phyloP scores from a whole-genome alignment of 1,140 invertebrate genomes.

The Aphaenogaster rudis region DNA sequence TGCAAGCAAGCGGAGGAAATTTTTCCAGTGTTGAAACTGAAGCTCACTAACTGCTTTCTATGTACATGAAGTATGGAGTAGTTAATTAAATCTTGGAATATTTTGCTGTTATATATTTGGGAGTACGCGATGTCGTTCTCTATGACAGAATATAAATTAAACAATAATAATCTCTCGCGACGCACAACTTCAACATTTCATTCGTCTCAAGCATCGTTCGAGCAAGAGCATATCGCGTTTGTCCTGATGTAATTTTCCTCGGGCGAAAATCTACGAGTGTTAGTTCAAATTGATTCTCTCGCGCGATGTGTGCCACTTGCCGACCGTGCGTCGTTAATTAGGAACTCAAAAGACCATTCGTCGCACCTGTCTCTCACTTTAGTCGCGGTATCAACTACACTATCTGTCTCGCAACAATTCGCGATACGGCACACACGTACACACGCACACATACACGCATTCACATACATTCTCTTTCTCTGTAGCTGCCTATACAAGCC shows the following conservation, averaged over 20 bases:
- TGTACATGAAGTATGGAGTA: not conserved
- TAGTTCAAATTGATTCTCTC: constrained; percentile 42
- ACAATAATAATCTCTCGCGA: constrained; percentile 28
- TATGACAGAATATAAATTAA: not conserved
- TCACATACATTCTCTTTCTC: constrained; percentile 43
- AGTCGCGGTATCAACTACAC: constrained; percentile 32
- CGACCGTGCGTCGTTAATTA: constrained; percentile 37
- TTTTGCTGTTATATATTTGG: not conserved
- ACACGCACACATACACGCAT: not conserved
- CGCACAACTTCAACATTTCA: not conserved
- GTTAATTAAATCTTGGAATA: constrained; percentile 28
- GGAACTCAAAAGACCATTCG: constrained; percentile 59
- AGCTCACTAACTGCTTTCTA: not conserved
- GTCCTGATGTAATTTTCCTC: not conserved
- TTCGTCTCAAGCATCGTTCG: not conserved
- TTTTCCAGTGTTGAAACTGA: not conserved
- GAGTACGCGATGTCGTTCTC: not conserved
- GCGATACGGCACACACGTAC: not conserved
- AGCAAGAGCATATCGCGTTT: not conserved
- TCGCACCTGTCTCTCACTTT: constrained; percentile 57
- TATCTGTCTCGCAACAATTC: constrained; percentile 32
- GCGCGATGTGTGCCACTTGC: constrained; percentile 15
- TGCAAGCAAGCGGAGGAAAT: not conserved
- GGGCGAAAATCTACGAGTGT: constrained; percentile 38
- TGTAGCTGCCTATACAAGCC: constrained; percentile 39